A percentile compares a stretch with the other conserved stretches of the same genome.
These are phyloP conservation scores for Gambusia affinis DNA, from an alignment of 2,113 vertebrate genomes.

Conservation along the genomic window DNA sequence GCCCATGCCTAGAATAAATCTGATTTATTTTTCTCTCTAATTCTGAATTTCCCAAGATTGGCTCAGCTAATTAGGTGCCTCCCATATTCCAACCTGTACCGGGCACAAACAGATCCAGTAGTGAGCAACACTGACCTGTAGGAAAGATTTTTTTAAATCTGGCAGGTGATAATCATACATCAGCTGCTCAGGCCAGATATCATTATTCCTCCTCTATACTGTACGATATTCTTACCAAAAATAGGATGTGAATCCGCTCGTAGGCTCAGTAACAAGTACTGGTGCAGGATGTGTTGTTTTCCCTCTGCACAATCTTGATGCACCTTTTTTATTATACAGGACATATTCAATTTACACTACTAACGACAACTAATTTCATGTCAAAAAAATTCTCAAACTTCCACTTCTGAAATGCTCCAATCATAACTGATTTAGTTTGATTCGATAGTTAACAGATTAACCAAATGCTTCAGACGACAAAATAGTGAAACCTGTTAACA, in stretches of 20 bases:
- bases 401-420: constrained; percentile 14
- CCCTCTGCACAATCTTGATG: constrained; percentile 25
- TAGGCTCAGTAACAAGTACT: background rate
- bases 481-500: constrained; percentile 26
- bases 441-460: constrained; percentile 45
- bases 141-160: constrained; percentile 15
- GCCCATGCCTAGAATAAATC: background rate
- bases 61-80: constrained; percentile 27
- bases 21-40: background rate
- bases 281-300: background rate
- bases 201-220: background rate
- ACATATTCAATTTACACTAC: constrained; percentile 44
- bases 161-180: constrained; percentile 3
- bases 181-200: background rate
- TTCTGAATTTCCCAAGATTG: constrained; percentile 8
- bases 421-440: constrained; percentile 23
- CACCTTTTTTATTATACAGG: constrained; percentile 32
- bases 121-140: constrained; percentile 21
- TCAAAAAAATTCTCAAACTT: constrained; percentile 34
- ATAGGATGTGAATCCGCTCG: constrained; percentile 14
- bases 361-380: constrained; percentile 42
- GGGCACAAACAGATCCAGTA: constrained; percentile 13
- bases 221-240: background rate
- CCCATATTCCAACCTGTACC: constrained; percentile 16
- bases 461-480: constrained; percentile 31